A percentile compares a stretch with the other conserved stretches of the same genome.
phyloP scores from a whole-genome alignment of 2,797 vertebrate species.

The Trichosurus vulpecula region DNA sequence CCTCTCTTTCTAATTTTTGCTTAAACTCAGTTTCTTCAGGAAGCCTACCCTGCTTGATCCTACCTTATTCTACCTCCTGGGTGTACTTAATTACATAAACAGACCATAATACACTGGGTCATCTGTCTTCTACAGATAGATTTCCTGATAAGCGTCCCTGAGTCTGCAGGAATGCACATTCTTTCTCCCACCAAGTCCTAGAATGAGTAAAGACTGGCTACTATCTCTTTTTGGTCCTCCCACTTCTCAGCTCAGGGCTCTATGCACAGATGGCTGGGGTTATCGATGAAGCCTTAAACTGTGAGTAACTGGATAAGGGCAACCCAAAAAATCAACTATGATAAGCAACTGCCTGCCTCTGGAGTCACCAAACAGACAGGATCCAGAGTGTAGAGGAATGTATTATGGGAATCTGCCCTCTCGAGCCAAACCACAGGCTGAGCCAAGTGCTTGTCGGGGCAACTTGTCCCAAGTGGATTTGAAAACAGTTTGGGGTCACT shows the following conservation, averaged over 20 bases:
- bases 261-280: not conserved
- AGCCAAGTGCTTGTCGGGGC: not conserved
- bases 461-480: not conserved
- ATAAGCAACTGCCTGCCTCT: not conserved
- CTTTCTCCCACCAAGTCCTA: not conserved
- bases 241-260: not conserved
- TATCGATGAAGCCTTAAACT: not conserved
- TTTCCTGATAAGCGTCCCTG: not conserved
- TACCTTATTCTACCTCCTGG: not conserved
- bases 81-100: not conserved
- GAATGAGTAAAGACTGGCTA: not conserved
- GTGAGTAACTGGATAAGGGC: not conserved
- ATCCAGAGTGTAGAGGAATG: not conserved
- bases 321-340: not conserved
- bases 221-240: not conserved
- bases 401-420: not conserved
- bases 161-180: not conserved
- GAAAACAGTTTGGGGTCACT: not conserved
- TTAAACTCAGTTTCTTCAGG: conserved; percentile 10
- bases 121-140: not conserved
- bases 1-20: not conserved
- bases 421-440: not conserved
- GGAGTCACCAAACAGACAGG: not conserved
- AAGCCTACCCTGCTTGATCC: not conserved
- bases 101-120: not conserved